phyloP scores from a whole-genome alignment of 2,797 vertebrate genomes.

The Buphagus erythrorhynchus region DNA sequence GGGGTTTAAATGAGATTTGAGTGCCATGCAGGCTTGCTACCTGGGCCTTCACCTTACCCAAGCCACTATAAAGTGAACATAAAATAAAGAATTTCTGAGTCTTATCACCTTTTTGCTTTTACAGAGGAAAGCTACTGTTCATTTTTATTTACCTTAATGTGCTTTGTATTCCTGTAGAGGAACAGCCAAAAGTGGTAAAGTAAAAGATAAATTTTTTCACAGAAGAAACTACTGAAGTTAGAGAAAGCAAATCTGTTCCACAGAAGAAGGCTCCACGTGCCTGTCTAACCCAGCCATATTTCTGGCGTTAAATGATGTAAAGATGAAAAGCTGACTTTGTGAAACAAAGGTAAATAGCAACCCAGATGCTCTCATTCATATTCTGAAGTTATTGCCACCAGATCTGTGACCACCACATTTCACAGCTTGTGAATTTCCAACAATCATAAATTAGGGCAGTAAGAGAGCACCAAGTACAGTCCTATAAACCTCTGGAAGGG shows the following conservation, averaged over 20 bases:
- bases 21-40: background rate
- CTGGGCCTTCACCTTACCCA: background rate
- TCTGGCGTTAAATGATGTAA: constrained; percentile 59
- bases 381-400: constrained; percentile 55
- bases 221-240: background rate
- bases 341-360: constrained; percentile 59
- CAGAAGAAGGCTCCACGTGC: background rate
- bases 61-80: background rate
- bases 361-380: constrained; percentile 49
- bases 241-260: background rate
- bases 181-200: background rate
- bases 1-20: background rate
- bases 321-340: constrained; percentile 50
- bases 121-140: background rate
- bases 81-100: background rate
- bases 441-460: constrained; percentile 53
- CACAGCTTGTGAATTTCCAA: constrained; percentile 60
- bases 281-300: constrained; percentile 30
- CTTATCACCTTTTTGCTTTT: background rate
- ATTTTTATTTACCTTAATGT: background rate
- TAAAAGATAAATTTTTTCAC: background rate
- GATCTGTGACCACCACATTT: constrained; percentile 54
- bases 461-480: background rate
- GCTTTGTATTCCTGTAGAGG: background rate
- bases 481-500: constrained; percentile 23